phyloP scores from a whole-genome alignment of 2,797 vertebrate genomes.

The Acanthornis magna region DNA sequence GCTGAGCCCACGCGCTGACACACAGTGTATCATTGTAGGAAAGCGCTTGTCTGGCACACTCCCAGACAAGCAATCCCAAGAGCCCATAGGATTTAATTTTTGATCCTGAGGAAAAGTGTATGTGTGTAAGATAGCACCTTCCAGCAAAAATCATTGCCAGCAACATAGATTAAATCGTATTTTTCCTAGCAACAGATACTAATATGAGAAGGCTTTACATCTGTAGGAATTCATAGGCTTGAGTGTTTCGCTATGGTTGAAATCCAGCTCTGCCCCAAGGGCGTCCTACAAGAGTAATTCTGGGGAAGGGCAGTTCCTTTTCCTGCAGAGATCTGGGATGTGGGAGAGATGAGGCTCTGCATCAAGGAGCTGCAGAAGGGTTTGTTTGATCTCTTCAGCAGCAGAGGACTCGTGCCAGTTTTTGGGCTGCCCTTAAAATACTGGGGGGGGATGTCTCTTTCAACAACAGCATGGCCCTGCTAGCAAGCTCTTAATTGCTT shows the following conservation, averaged over 20 bases:
- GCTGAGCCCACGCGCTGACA: constrained; percentile 44
- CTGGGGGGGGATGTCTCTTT: background rate
- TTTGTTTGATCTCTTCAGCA: background rate
- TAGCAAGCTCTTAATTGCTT: background rate
- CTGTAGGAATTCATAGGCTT: background rate
- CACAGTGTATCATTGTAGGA: constrained; percentile 15
- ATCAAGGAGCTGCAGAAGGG: background rate
- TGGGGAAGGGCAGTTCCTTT: background rate
- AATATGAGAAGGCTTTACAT: background rate
- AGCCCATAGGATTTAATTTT: constrained; percentile 54
- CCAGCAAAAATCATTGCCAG: background rate
- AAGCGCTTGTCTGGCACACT: constrained; percentile 35
- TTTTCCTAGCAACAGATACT: background rate
- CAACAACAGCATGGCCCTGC: background rate
- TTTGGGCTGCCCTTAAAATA: background rate
- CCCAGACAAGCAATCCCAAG: constrained; percentile 43
- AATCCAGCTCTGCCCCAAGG: background rate
- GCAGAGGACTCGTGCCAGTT: background rate
- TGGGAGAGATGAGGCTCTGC: background rate
- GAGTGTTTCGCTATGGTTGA: background rate
- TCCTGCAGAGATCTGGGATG: background rate
- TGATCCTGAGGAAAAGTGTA: constrained; percentile 33
- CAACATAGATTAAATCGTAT: accelerated
- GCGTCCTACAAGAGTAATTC: background rate
- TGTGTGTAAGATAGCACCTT: constrained; percentile 5